Evolutionary conservation across 2,113 vertebrate species (phyloP), one percentile per base, ranked within the genome.

Genomic region (Sinocyclocheilus maitianheensis): DNA sequence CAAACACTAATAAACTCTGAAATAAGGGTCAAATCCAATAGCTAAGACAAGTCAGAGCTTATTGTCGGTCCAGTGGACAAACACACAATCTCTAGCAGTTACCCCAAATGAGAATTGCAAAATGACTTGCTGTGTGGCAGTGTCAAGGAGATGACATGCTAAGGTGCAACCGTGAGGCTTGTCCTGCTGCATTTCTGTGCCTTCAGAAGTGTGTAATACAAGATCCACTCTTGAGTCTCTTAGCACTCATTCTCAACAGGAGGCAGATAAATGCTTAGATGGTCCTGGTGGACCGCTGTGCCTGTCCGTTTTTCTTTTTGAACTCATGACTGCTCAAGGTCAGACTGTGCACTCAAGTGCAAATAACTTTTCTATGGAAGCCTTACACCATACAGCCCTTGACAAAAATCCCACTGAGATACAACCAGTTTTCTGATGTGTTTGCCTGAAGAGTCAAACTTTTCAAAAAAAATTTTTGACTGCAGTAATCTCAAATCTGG

Each of bases 301-400:
- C 55, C 46, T 71, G 40, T 30, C 10, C n/a, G 4, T 71, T 83
- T 72, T 26, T 67, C 14, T 0, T 81, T 51, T 81, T 65, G 62
- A 81, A 65, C 37, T 65, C 48, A 20, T 55, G 8, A 14, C 22
- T 81, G 40, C 58, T 69, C 81, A 37, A 83, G 48, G 81, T 83
- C 65, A 71, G 48, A 55, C 24, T 24, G 26, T 34, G 43, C 26
- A 30, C 24, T 71, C 81, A 30, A 83, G 65, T 83, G 81, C 81
- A 83, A 83, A 83, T 83, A 83, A 37, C 26, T n/a, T 83, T 71
- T 83, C 81, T 55, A 2, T 24, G 20, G 20, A 72, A 83, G 26
- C 13, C 46, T 30, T 48, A 1, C 20, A 72, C 5, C 34, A 60
- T 34, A 60, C 26, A 80, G 77, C 34, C 58, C 22, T 63, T 60